phyloP scores from a whole-genome alignment of 2,797 vertebrate species.

The Pangasius krempfi region DNA sequence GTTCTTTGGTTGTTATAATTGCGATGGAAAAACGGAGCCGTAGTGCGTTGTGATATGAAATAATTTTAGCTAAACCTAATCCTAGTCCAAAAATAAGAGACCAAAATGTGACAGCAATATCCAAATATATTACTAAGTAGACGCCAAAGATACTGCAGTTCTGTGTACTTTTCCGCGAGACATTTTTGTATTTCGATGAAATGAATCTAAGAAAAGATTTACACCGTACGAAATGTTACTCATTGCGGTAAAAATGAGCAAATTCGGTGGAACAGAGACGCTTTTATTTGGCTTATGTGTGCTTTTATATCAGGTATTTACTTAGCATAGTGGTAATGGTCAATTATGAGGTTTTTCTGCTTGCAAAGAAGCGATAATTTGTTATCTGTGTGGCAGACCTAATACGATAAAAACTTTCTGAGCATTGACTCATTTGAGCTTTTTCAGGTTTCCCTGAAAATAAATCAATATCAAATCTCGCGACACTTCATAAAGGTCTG shows the following conservation, averaged over 20 bases:
- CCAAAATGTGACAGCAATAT: neutral
- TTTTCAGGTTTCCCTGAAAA: conserved; percentile 55
- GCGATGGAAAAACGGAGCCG: neutral
- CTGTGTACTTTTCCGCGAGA: neutral
- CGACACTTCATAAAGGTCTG: conserved; percentile 71
- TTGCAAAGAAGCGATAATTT: neutral
- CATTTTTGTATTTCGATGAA: neutral
- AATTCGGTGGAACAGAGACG: too few relatives aligned
- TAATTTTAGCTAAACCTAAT: neutral
- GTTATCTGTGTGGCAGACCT: conserved; percentile 27
- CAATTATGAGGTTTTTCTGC: neutral
- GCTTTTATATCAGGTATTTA: neutral
- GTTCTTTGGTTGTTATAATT: neutral
- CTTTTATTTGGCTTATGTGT: neutral
- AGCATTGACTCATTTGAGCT: conserved; percentile 33
- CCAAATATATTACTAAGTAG: neutral
- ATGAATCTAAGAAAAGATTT: neutral
- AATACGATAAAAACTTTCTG: conserved; percentile 22
- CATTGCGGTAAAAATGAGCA: neutral
- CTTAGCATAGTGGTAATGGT: neutral
- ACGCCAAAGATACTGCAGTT: neutral
- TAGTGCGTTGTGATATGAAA: neutral
- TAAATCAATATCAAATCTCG: conserved; percentile 70
- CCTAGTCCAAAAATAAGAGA: neutral
- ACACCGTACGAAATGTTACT: neutral